These are phyloP conservation scores for Chaetophractus vellerosus DNA, from an alignment of 2,797 vertebrate species.

Conservation along the genomic window DNA sequence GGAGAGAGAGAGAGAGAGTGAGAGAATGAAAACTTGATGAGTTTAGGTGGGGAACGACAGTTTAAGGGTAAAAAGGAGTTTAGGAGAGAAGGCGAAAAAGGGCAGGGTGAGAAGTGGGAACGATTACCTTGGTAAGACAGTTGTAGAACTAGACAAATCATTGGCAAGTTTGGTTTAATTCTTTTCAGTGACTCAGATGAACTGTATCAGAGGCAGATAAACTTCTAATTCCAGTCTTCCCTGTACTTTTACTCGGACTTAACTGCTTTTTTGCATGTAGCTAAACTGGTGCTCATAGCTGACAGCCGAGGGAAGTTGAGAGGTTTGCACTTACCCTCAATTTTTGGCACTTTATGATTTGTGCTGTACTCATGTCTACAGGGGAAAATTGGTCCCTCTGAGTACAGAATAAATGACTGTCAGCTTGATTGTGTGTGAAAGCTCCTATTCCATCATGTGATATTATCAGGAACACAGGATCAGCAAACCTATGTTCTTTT, in stretches of 20 bases:
- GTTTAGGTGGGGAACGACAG: not conserved
- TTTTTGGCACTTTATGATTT: conserved; percentile 79
- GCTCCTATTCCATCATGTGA: conserved; percentile 51
- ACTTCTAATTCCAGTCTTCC: conserved; percentile 25
- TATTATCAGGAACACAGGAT: conserved; percentile 61
- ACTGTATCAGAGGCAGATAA: not conserved
- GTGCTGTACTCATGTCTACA: conserved; percentile 65
- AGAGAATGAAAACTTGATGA: not conserved
- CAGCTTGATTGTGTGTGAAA: conserved; percentile 78
- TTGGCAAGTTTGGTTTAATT: conserved; percentile 60
- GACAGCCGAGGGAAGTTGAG: conserved; percentile 69
- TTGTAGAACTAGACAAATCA: conserved; percentile 15
- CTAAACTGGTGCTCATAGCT: conserved; percentile 75
- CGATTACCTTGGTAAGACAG: not conserved
- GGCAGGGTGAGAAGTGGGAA: not conserved
- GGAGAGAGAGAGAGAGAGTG: not conserved
- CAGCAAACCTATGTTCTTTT: conserved; percentile 74
- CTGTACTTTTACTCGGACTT: conserved; percentile 18
- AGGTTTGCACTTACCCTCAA: conserved; percentile 77
- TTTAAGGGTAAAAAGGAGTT: conserved; percentile 2
- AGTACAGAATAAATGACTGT: conserved; percentile 69
- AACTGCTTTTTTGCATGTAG: conserved; percentile 76
- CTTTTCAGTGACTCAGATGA: conserved; percentile 32
- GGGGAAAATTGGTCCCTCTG: conserved; percentile 74
- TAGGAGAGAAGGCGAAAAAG: not conserved